Base-by-base conservation (phyloP, 2,113 vertebrate genomes). In the Oreochromis tanganicae region DNA sequence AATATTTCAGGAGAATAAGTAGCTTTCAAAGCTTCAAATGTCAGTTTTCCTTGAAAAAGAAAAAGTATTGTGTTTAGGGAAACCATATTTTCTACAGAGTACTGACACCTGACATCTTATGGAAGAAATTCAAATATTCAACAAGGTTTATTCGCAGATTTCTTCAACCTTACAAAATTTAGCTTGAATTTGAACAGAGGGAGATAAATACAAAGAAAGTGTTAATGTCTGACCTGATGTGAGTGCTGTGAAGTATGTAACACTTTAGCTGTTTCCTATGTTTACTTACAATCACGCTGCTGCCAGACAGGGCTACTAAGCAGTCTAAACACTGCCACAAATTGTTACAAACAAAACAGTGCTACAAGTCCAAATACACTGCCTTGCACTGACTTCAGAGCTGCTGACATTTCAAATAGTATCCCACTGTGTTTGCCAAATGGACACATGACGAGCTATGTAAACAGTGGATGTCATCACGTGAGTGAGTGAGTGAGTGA, bases 381-480 rank as follows among this genome's bases (percentile, higher is more conserved):
- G 19, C 34, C 19, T n/a, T 52, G 17, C 36, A 34, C 29, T 14
- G n/a, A n/a, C 13, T 12, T 16, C 13, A 56, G 13, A 61, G 52
- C 9, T 88, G 56, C 88, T 86, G 75, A 85, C 90, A 50, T 41
- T 24, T 83, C 54, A 81, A 82, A 80, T 54, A 61, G 34, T 68
- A 57, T 68, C 57, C 29, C 16, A 7, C 84, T 61, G 79, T 68
- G 68, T 84, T 75, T 80, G 82, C 34, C 75, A 75, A 66, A 73
- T 10, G 59, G 61, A 87, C 91, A 90, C 90, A 92, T 90, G 89
- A 87, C 75, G 73, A 82, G 87, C 73, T 80, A 83, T 87, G 71
- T 95, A 95, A 95, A 95, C 95, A 95, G n/a, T 84, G 85, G 29
- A 86, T 85, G 88, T 91, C 90, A 91, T 88, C 86, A 63, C 68